Evolutionary conservation across 2,888 invertebrate genomes (phyloP), one percentile per base, ranked within the genome.

Genomic region (Xestia rhomboidea): DNA sequence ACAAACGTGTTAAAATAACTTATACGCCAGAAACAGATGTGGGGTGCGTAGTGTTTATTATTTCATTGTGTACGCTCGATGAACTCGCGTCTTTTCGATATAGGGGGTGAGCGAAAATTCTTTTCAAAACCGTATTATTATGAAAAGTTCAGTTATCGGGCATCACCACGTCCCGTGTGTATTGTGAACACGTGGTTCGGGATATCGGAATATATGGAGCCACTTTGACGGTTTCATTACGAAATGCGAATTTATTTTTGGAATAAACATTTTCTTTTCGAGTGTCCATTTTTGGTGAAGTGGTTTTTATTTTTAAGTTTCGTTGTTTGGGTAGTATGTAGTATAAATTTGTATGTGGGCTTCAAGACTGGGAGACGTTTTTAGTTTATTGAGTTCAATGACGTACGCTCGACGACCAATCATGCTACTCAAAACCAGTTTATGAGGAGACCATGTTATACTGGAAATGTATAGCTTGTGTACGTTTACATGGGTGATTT

Each of bases 11-110:
- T 88, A 90, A 88, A 89, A 88, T 90, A 89, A 88, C 86, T 86
- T 86, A 85, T 81, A 27, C 60, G 86, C 83, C 88, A 88, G 78
- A 75, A 88, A 75, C 86, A 89, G 90, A 88, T 82, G 89, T 85
- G 81, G 85, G 86, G 87, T 88, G 85, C 82, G 89, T 88, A 89
- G 89, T 91, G 91, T 92, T 92, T 92, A 91, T 92, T 92, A 92
- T 92, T 91, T 90, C 90, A 91, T 92, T 92, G 92, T 91, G 88
- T 82, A 85, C 87, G 87, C 87, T 82, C 88, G 89, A 91, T 90
- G 86, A 87, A 84, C 88, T 82, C 84, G 74, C 79, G 79, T 88
- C 79, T 82, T 87, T 88, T 85, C 88, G 82, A 88, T 86, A 85
- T 71, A 18, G 68, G 49, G 88, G 88, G 89, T 81, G 89, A 82